Evolutionary conservation across 1,140 invertebrate genomes (phyloP).

Genomic region (Hypsibius dujardini): DNA sequence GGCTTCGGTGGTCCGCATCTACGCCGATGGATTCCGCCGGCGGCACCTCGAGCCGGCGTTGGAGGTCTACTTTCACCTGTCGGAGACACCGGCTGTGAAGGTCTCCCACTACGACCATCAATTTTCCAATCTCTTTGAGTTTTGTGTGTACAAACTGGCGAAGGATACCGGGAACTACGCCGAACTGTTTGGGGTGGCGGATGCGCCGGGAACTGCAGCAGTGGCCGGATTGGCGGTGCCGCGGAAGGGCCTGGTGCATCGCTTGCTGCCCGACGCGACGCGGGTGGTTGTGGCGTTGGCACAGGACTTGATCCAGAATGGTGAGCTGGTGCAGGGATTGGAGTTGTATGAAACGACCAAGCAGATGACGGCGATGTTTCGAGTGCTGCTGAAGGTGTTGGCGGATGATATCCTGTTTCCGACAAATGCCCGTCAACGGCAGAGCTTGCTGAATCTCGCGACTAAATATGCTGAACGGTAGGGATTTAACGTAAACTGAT

Average conservation of each 20-base stretch:
- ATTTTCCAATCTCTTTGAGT: neutral
- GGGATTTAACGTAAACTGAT: neutral
- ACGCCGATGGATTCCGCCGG: neutral
- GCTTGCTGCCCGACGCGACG: neutral
- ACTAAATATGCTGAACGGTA: neutral
- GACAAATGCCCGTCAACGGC: neutral
- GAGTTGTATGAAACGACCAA: neutral
- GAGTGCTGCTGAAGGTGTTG: neutral
- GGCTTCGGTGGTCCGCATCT: neutral
- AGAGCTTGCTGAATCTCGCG: neutral
- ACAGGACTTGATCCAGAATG: neutral
- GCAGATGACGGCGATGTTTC: neutral
- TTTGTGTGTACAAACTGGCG: constrained; percentile 15
- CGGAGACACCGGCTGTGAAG: neutral
- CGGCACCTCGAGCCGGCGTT: neutral
- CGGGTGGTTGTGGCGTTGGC: neutral
- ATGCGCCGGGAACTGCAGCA: neutral
- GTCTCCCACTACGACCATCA: neutral
- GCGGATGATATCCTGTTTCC: neutral
- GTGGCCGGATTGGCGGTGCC: neutral
- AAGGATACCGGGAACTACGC: neutral
- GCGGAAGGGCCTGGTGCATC: neutral
- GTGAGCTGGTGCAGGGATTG: neutral
- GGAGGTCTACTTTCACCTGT: neutral
- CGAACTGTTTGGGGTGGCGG: neutral